Base-by-base conservation (phyloP, 2,888 invertebrate species). In the Gnatocerus cornutus region DNA sequence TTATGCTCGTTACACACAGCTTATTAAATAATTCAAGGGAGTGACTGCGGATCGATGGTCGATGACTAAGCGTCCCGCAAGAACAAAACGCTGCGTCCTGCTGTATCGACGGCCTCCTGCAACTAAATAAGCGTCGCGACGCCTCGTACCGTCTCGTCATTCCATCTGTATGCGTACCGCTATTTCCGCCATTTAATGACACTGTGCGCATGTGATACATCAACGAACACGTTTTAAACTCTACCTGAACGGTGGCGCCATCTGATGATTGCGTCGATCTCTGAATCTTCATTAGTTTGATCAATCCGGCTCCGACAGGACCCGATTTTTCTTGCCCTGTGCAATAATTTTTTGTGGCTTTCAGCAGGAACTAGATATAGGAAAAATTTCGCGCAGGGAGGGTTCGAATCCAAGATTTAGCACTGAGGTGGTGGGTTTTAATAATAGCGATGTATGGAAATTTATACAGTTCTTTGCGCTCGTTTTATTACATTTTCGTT, bases 11-110 rank as follows among this genome's bases (percentile, higher is more conserved):
- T 67, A 66, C 63, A 55, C 55, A 45, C 45, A 53, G 46, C 41
- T 41, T 58, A 68, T 68, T 78, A 78, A 78, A 78, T 78, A 74
- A 78, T 78, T 76, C 78, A 78, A 68, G 69, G 72, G 74, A 73
- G 76, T 76, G 76, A 76, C 78, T 72, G 73, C 73, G 75, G 78
- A 77, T 77, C 76, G 68, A 71, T 67, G 75, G 73, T 73, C 71
- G 59, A 62, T 68, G 59, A 43, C 45, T 13, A 10, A 50, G 13
- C 29, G n/a, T 7, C 13, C 37, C 21, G 21, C 21, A 21, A 21
- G 21, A 13, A 37, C 27, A 39, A 37, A 53, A 29, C 39, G 43
- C n/a, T 10, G 21, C 43, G n/a, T 37, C 46, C 21, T 46, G 33
- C 16, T 12, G 12, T 14, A 27, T 33, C 16, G 59, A 30, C 37